These are phyloP conservation scores for Drepana falcataria DNA, from an alignment of 2,888 invertebrate species.

Conservation along the genomic window DNA sequence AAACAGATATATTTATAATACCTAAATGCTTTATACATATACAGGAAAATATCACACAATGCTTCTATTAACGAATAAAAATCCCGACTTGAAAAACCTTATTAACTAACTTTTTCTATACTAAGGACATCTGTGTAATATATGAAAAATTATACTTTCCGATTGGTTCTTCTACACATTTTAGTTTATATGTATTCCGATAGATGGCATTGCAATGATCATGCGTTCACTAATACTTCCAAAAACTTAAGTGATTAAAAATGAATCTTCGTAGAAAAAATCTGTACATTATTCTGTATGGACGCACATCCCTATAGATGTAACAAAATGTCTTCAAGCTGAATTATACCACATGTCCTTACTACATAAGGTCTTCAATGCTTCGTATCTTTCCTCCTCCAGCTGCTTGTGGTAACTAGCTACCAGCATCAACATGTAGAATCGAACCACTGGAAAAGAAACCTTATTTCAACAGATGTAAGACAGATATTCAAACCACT, in stretches of 20 bases:
- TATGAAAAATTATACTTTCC: too few relatives aligned
- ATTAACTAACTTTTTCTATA: too few relatives aligned
- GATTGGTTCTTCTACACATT: too few relatives aligned
- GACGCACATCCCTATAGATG: neutral
- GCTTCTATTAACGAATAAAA: neutral
- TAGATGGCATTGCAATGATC: too few relatives aligned
- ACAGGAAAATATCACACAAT: neutral
- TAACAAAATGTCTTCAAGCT: constrained; percentile 10
- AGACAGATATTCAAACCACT: neutral
- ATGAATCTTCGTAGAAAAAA: too few relatives aligned
- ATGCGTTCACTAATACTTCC: too few relatives aligned
- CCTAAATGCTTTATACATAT: neutral
- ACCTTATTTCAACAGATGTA: neutral
- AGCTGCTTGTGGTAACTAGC: constrained; percentile 56
- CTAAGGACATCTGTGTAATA: too few relatives aligned
- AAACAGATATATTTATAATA: neutral
- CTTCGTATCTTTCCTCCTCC: constrained; percentile 41
- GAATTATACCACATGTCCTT: constrained; percentile 50
- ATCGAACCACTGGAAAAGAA: constrained; percentile 47
- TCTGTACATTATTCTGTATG: neutral
- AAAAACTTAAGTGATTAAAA: too few relatives aligned
- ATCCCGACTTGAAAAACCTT: too few relatives aligned
- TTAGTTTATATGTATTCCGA: too few relatives aligned
- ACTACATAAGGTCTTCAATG: constrained; percentile 38
- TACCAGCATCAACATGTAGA: constrained; percentile 68